Evolutionary conservation across 2,888 invertebrate genomes (phyloP).

Genomic region (Melanargia galathea): DNA sequence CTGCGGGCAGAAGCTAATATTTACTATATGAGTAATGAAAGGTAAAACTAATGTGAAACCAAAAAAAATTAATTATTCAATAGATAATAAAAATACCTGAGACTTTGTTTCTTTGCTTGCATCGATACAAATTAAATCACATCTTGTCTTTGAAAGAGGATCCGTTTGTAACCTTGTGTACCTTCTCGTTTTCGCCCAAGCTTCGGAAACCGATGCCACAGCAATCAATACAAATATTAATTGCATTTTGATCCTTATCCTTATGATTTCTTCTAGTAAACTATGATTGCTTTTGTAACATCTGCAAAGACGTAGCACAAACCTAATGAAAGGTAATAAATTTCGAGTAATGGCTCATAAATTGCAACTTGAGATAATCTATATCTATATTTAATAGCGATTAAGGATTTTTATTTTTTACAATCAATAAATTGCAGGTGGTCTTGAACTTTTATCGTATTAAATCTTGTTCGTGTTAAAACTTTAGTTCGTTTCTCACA

Average conservation of each 20-base stretch:
- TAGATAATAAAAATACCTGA: constrained; percentile 52
- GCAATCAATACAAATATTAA: constrained; percentile 53
- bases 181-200: constrained; percentile 59
- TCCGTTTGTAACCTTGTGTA: constrained; percentile 71
- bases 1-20: no score
- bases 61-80: not conserved
- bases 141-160: constrained; percentile 82
- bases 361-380: constrained; percentile 32
- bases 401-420: constrained; percentile 34
- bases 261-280: constrained; percentile 24
- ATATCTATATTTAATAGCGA: constrained; percentile 28
- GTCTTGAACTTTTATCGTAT: constrained; percentile 34
- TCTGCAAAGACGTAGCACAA: constrained; percentile 40
- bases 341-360: constrained; percentile 36
- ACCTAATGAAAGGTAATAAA: constrained; percentile 41
- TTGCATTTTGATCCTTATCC: constrained; percentile 51
- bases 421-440: constrained; percentile 33
- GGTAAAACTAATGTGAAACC: not conserved
- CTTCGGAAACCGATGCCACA: constrained; percentile 52
- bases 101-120: constrained; percentile 62
- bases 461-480: constrained; percentile 14
- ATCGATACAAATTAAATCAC: constrained; percentile 82
- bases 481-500: constrained; percentile 19
- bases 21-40: no score
- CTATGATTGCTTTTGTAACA: constrained; percentile 33